These are phyloP conservation scores for Cynodonichthys magdalenae DNA, from an alignment of 2,797 vertebrate species.

Conservation along the genomic window DNA sequence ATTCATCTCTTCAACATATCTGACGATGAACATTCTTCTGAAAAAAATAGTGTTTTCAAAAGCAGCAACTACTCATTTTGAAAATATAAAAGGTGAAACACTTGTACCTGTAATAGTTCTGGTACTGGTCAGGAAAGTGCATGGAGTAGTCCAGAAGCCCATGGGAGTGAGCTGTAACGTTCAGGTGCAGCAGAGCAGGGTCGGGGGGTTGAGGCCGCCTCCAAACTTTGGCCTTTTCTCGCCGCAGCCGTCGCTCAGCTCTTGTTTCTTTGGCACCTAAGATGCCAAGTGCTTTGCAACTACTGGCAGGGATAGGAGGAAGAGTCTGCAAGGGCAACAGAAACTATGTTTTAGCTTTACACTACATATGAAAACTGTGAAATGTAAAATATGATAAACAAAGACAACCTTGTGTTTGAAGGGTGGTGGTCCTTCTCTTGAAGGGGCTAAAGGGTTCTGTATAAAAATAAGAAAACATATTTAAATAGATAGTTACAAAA, in stretches of 20 bases:
- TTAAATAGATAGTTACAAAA: background rate
- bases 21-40: too few species aligned
- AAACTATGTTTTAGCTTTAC: background rate
- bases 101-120: constrained; percentile 68
- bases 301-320: constrained; percentile 82
- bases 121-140: constrained; percentile 76
- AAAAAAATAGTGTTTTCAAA: too few species aligned
- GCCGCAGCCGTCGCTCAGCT: constrained; percentile 55
- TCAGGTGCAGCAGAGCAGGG: constrained; percentile 83
- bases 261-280: constrained; percentile 51
- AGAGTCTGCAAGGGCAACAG: constrained; percentile 79
- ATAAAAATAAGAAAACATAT: constrained; percentile 1
- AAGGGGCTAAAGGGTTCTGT: constrained; percentile 50
- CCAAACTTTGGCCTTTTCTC: constrained; percentile 42
- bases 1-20: too few species aligned
- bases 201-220: constrained; percentile 77
- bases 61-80: too few species aligned
- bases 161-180: constrained; percentile 86
- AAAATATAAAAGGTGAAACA: background rate
- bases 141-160: constrained; percentile 75
- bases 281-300: constrained; percentile 5
- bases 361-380: background rate
- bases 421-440: constrained; percentile 42
- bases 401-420: constrained; percentile 80
- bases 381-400: background rate